Percentiles rank a stretch among this genome's conserved stretches.
Conservation (phyloP, 2,113 vertebrate species). For the Chaetodon auriga region DNA sequence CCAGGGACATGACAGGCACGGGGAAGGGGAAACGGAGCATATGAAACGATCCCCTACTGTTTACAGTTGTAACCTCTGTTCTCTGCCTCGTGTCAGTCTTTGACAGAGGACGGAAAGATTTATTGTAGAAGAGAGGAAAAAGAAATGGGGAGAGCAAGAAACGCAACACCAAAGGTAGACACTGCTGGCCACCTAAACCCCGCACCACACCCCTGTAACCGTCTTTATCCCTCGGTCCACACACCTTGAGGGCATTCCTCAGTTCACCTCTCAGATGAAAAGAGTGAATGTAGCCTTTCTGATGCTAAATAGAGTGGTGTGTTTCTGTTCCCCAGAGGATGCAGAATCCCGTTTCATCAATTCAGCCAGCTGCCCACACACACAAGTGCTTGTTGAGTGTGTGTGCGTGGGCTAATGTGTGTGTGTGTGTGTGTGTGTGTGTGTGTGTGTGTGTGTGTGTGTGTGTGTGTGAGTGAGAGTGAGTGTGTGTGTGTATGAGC, state of each 20-base stretch:
- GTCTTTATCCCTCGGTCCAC: slow-evolving; percentile 64
- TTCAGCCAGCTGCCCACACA: slow-evolving; percentile 81
- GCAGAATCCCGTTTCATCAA: slow-evolving; percentile 77
- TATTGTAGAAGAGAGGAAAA: slow-evolving; percentile 15
- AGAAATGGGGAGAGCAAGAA: slow-evolving; percentile 26
- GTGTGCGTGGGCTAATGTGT: slow-evolving; percentile 65
- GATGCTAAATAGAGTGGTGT: slow-evolving; percentile 76
- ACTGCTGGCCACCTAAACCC: slow-evolving; percentile 36
- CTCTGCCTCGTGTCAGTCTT: slow-evolving; percentile 22
- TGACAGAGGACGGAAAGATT: slow-evolving; percentile 39
- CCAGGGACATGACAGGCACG: slow-evolving; percentile 46
- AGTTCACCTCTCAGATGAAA: slow-evolving; percentile 71
- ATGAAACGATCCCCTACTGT: slow-evolving; percentile 56
- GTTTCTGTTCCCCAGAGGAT: slow-evolving; percentile 75
- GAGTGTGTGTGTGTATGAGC: slow-evolving; percentile 31
- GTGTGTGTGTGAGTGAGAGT: neutral
- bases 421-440: slow-evolving; percentile 50
- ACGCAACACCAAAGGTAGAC: slow-evolving; percentile 27
- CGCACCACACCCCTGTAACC: slow-evolving; percentile 44
- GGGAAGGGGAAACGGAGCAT: slow-evolving; percentile 37
- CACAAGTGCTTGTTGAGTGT: slow-evolving; percentile 80
- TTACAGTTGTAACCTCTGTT: slow-evolving; percentile 59
- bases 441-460: slow-evolving; percentile 38
- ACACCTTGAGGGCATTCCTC: slow-evolving; percentile 78
- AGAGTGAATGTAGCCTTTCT: slow-evolving; percentile 73